Evolutionary conservation across 1,140 invertebrate genomes (phyloP).

Genomic region (Lepidotrigona ventralis): DNA sequence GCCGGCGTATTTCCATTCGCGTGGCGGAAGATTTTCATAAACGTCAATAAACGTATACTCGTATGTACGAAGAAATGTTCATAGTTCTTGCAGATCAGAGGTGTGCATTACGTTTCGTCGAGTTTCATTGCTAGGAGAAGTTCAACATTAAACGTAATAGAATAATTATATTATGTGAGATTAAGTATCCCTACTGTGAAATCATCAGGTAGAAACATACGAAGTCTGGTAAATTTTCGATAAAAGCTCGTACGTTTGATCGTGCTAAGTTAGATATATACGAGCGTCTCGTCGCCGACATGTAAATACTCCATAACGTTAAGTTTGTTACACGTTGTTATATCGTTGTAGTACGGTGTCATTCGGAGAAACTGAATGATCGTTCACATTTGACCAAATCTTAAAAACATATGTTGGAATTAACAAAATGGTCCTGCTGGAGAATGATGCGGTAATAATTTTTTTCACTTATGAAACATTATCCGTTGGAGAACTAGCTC

Average conservation of each 20-base stretch:
- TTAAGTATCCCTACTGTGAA: background rate
- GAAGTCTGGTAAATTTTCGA: background rate
- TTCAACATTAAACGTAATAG: background rate
- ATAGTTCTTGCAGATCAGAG: background rate
- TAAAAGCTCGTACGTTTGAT: background rate
- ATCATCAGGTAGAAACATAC: background rate
- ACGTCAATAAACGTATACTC: background rate
- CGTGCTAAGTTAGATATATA: background rate
- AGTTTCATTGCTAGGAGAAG: too few species aligned
- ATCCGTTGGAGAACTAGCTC: background rate
- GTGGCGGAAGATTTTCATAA: background rate
- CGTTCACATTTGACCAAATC: constrained; percentile 45
- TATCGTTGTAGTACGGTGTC: background rate
- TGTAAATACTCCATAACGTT: constrained; percentile 8
- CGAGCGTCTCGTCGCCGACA: background rate
- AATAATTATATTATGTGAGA: background rate
- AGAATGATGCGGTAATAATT: constrained; percentile 85
- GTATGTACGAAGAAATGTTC: background rate
- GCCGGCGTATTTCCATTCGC: background rate
- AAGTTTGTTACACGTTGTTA: constrained; percentile 1
- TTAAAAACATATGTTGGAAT: constrained; percentile 71
- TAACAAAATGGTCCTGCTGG: constrained; percentile 83
- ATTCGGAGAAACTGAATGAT: background rate
- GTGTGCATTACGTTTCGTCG: background rate
- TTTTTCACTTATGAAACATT: constrained; percentile 50